Evolutionary conservation across 2,888 invertebrate species (phyloP).

Genomic region (Crioceris asparagi): DNA sequence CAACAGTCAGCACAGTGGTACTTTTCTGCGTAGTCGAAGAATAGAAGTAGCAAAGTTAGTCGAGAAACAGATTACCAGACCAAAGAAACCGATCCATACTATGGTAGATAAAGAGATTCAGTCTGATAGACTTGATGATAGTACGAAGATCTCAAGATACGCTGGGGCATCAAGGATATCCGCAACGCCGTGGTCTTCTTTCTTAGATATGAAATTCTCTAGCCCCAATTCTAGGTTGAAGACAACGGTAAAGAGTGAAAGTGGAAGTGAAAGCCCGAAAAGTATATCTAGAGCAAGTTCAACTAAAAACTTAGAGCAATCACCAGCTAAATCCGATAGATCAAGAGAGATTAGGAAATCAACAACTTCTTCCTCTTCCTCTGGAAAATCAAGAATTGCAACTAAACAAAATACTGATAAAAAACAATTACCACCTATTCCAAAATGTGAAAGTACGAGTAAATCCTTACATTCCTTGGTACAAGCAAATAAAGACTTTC

Average conservation of each 20-base stretch:
- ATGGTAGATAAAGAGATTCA: constrained; percentile 64
- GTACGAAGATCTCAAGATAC: constrained; percentile 55
- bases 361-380: constrained; percentile 14
- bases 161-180: constrained; percentile 45
- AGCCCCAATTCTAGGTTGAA: constrained; percentile 31
- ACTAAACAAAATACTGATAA: constrained; percentile 26
- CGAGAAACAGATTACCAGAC: constrained; percentile 56
- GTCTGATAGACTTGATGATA: constrained; percentile 60
- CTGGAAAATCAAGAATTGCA: constrained; percentile 23
- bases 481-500: constrained; percentile 58
- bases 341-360: constrained; percentile 24
- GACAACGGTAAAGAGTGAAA: constrained; percentile 35
- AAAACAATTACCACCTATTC: constrained; percentile 39
- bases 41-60: constrained; percentile 62
- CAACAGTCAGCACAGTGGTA: constrained; percentile 24
- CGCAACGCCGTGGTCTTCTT: constrained; percentile 53
- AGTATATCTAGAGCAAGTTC: constrained; percentile 38
- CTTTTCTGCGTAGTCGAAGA: constrained; percentile 52
- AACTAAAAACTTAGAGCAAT: constrained; percentile 37
- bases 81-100: constrained; percentile 42
- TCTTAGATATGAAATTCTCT: constrained; percentile 42
- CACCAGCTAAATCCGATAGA: constrained; percentile 24
- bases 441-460: constrained; percentile 34
- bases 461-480: constrained; percentile 35
- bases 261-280: constrained; percentile 31